These are phyloP conservation scores for Chrysodeixis includens DNA, from an alignment of 2,888 invertebrate species.

Conservation along the genomic window DNA sequence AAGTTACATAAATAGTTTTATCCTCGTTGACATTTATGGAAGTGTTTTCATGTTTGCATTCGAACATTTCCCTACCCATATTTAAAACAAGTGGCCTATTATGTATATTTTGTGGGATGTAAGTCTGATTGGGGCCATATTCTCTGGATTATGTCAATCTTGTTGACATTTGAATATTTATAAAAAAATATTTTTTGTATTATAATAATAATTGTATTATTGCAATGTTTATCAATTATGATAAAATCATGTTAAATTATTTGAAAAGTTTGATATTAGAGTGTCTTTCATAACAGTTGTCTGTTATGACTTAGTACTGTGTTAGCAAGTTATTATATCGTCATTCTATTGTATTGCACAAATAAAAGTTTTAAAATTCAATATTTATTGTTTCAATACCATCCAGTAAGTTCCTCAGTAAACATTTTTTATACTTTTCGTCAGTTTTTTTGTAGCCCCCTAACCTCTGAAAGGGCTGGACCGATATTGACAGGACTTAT, in stretches of 20 bases:
- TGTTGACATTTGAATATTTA: slow-evolving; percentile 26
- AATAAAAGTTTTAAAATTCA: slow-evolving; percentile 39
- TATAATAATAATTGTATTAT: slow-evolving; percentile 30
- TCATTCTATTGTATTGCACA: slow-evolving; percentile 56
- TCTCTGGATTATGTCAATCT: slow-evolving; percentile 24
- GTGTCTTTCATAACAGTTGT: slow-evolving; percentile 32
- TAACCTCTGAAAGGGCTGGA: no score
- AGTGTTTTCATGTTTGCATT: slow-evolving; percentile 33
- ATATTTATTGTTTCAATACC: background rate
- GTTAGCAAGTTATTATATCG: slow-evolving; percentile 48
- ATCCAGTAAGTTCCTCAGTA: no score
- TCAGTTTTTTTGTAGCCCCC: no score
- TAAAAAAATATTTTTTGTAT: slow-evolving; percentile 30
- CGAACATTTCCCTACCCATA: slow-evolving; percentile 30
- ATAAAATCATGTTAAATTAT: slow-evolving; percentile 52
- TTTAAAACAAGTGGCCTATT: slow-evolving; percentile 7
- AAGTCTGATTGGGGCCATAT: slow-evolving; percentile 50
- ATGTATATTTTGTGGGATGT: slow-evolving; percentile 8
- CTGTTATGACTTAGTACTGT: slow-evolving; percentile 37
- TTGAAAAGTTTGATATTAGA: slow-evolving; percentile 46
- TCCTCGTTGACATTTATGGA: slow-evolving; percentile 52
- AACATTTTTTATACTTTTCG: no score
- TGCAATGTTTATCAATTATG: slow-evolving; percentile 29
- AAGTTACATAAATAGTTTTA: slow-evolving; percentile 67
- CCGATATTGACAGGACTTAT: no score